Evolutionary conservation across 30 jellyfish, hydroid and myxozoan genomes (phyloP).

Genomic region (Phacellophora camtschatica): DNA sequence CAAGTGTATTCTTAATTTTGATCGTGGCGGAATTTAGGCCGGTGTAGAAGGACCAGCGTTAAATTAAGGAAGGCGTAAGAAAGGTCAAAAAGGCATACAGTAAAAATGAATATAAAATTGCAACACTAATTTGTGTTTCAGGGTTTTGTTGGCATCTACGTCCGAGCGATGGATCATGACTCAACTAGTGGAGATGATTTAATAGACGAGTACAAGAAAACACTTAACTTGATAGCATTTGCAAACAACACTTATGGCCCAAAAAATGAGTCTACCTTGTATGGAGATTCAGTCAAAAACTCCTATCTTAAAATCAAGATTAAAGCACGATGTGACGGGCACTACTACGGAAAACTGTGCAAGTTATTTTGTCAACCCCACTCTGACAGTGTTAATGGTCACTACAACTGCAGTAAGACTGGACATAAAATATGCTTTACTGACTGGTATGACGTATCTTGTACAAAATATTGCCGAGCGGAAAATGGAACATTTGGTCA

Average conservation of each 20-base stretch:
- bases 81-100: no score
- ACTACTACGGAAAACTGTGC: no score
- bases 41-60: no score
- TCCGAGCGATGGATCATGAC: constrained; percentile 46
- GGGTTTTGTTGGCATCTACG: constrained; percentile 18
- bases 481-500: not conserved
- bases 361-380: no score
- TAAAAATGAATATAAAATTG: no score
- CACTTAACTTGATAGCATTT: not conserved
- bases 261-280: not conserved
- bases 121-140: not conserved
- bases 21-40: no score
- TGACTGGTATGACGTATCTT: no score
- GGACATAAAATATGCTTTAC: no score
- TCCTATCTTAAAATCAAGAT: not conserved
- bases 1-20: no score
- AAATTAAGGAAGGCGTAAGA: no score
- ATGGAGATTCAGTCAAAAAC: not conserved
- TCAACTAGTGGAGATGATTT: constrained; percentile 10
- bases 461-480: constrained; percentile 50
- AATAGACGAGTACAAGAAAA: constrained; percentile 13
- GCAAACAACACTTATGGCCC: constrained; percentile 10
- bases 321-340: constrained; percentile 8
- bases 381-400: no score
- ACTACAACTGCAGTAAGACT: no score